Evolutionary conservation across 2,797 vertebrate species (phyloP).

Genomic region (Clarias platycephalus): DNA sequence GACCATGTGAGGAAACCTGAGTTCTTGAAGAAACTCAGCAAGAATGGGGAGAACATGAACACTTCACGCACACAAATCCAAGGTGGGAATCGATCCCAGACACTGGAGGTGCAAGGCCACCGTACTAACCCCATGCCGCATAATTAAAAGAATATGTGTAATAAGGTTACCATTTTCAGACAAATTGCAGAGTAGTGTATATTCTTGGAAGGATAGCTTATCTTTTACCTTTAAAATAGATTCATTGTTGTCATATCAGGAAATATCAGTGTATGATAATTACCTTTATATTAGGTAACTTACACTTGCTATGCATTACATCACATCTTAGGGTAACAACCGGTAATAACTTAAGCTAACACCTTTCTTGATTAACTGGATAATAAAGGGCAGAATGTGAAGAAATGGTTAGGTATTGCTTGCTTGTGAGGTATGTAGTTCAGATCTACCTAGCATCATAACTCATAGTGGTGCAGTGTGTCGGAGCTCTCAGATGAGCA

Average conservation of each 20-base stretch:
- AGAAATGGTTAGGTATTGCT: constrained; percentile 27
- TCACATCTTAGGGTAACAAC: constrained; percentile 17
- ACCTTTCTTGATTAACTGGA: constrained; percentile 13
- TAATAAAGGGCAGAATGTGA: constrained; percentile 9
- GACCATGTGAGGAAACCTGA: too few species aligned
- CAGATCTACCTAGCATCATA: constrained; percentile 29
- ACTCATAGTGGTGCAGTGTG: constrained; percentile 42
- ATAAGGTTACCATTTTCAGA: not conserved
- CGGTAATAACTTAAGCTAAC: too few species aligned
- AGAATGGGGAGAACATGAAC: too few species aligned
- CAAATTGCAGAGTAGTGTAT: not conserved
- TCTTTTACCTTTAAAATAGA: not conserved
- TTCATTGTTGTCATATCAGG: not conserved
- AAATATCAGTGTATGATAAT: not conserved
- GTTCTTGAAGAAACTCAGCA: too few species aligned
- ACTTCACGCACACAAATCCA: too few species aligned
- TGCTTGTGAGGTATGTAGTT: constrained; percentile 27
- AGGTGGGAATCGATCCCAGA: too few species aligned
- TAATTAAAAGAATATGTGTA: not conserved
- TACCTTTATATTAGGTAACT: not conserved
- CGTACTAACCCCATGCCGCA: too few species aligned
- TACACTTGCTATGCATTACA: not conserved
- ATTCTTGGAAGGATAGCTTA: not conserved
- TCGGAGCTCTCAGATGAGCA: constrained; percentile 43
- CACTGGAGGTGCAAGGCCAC: too few species aligned